Percentiles rank a stretch among this genome's conserved stretches.
phyloP scores from a whole-genome alignment of 2,888 invertebrate genomes.

The Galeruca laticollis region DNA sequence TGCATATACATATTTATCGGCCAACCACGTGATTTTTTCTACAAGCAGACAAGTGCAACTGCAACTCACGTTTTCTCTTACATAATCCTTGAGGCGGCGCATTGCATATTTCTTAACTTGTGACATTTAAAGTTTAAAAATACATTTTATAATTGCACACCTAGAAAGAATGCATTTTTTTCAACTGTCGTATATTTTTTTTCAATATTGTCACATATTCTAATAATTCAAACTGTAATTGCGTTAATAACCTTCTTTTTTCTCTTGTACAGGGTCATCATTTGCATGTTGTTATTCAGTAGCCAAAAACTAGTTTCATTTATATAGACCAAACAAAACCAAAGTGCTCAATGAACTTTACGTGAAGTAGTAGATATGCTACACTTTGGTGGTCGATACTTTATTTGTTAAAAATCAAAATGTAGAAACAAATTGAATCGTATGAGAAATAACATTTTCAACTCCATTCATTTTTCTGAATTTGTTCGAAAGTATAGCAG shows the following conservation, averaged over 20 bases:
- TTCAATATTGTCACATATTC: constrained; percentile 39
- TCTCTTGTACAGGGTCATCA: constrained; percentile 16
- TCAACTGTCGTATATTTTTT: constrained; percentile 34
- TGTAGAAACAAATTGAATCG: too few species aligned
- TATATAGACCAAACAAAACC: too few species aligned
- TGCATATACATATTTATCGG: constrained; percentile 19
- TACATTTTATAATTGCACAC: constrained; percentile 37
- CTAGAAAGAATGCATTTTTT: constrained; percentile 41
- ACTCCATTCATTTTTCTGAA: too few species aligned
- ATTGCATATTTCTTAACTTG: constrained; percentile 51
- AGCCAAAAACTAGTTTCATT: neutral
- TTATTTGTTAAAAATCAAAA: too few species aligned
- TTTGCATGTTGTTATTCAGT: neutral
- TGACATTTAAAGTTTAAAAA: constrained; percentile 57
- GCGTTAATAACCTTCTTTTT: constrained; percentile 19
- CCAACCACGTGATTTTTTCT: constrained; percentile 44
- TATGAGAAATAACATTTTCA: too few species aligned
- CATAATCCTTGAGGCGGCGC: constrained; percentile 49
- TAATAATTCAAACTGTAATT: constrained; percentile 38
- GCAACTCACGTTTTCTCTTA: constrained; percentile 56
- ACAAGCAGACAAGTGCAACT: constrained; percentile 41
- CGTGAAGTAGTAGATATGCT: too few species aligned
- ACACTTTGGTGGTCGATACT: too few species aligned
- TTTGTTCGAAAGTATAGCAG: too few species aligned
- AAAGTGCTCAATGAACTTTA: too few species aligned